A percentile compares a stretch with the other conserved stretches of the same genome.
Conservation (phyloP, 2,888 invertebrate genomes). For the Cheilosia vulpina region DNA sequence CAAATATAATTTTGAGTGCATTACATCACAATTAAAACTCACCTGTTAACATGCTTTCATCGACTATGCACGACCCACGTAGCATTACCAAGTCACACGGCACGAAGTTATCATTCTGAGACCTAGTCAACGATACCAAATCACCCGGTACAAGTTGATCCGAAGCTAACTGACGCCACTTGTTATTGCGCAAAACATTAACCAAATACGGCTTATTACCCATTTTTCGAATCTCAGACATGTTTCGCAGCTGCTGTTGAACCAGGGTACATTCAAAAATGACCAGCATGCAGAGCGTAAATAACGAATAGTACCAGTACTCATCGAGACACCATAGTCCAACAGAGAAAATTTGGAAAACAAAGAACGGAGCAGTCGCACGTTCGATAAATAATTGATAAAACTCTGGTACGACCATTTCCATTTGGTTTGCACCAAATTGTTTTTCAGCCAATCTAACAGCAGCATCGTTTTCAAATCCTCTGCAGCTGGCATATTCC, state of each 20-base stretch:
- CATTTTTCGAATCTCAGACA: conserved; percentile 99
- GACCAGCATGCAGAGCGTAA: conserved; percentile 97
- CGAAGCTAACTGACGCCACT: conserved; percentile 94
- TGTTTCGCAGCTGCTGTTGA: conserved; percentile 98
- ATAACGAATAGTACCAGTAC: conserved; percentile 99
- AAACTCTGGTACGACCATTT: conserved; percentile 97
- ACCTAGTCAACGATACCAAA: conserved; percentile 95
- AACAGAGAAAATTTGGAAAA: conserved; percentile 99
- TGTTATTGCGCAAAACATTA: conserved; percentile 93
- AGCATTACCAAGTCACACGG: conserved; percentile 98
- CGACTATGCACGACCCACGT: conserved; percentile 98
- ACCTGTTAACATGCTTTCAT: conserved; percentile 99
- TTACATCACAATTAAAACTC: conserved; percentile 84
- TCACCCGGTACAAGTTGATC: conserved; percentile 98
- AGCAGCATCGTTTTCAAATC: conserved; percentile 92
- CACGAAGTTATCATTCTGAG: conserved; percentile 94
- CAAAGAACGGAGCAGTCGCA: conserved; percentile 99
- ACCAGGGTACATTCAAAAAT: conserved; percentile 99
- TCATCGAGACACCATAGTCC: conserved; percentile 99
- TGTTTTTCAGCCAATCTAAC: conserved; percentile 90
- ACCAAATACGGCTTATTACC: conserved; percentile 98
- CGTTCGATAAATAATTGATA: conserved; percentile 98
- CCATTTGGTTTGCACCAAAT: conserved; percentile 94
- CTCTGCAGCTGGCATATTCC: conserved; percentile 93
- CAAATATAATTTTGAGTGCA: no score